These are phyloP conservation scores for Hozukius guyotensis DNA, from an alignment of 2,797 vertebrate species.

Conservation along the genomic window DNA sequence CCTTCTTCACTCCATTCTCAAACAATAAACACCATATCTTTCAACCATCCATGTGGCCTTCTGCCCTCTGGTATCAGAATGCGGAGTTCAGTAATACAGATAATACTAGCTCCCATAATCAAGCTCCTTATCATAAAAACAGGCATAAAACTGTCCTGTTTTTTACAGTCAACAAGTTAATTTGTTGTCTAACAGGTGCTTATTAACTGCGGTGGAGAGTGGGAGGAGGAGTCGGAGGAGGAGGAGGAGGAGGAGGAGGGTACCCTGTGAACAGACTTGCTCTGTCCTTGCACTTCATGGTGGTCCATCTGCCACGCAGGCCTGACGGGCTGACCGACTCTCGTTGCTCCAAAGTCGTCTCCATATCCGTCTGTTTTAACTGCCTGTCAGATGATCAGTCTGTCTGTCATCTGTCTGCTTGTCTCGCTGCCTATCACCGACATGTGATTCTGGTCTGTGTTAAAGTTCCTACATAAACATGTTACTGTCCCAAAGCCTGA, in stretches of 20 bases:
- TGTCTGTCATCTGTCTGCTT: constrained; percentile 29
- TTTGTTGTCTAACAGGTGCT: constrained; percentile 82
- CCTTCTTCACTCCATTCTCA: constrained; percentile 13
- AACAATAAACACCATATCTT: constrained; percentile 56
- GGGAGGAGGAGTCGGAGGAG: constrained; percentile 18
- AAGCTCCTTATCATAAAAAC: constrained; percentile 57
- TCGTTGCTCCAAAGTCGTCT: constrained; percentile 24
- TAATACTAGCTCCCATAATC: constrained; percentile 58
- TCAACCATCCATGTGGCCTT: background rate
- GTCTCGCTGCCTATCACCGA: constrained; percentile 6
- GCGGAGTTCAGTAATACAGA: constrained; percentile 43
- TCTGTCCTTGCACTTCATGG: constrained; percentile 66
- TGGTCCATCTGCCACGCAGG: constrained; percentile 58
- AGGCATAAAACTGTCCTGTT: constrained; percentile 72
- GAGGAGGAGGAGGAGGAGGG: constrained; percentile 13
- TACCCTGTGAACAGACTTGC: constrained; percentile 40
- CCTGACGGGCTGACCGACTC: constrained; percentile 36
- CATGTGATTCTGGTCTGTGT: constrained; percentile 22
- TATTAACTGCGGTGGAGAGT: constrained; percentile 20
- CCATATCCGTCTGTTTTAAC: constrained; percentile 37
- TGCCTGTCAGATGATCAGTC: constrained; percentile 24
- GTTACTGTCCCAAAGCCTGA: constrained; percentile 31
- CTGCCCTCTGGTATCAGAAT: constrained; percentile 28
- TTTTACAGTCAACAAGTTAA: constrained; percentile 73
- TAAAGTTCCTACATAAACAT: constrained; percentile 35